Base-by-base conservation (phyloP, 1,140 invertebrate species). In the Physella acuta region DNA sequence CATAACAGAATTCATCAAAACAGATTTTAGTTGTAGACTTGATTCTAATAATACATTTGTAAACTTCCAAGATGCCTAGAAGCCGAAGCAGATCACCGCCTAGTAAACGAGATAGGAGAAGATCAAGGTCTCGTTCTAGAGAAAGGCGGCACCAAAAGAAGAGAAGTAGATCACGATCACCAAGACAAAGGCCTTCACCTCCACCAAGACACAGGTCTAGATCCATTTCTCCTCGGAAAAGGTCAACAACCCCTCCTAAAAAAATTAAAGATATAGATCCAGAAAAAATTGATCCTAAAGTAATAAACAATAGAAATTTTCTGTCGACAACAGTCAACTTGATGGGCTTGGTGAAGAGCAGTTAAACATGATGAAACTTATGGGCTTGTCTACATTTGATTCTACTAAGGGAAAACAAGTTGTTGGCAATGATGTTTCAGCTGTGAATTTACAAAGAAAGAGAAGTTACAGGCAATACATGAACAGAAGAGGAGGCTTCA, bases 401-500 rank as follows among this genome's bases (percentile, higher is more conserved):
- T 91, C 92, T 0, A 98, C 96, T 0, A 98, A 99, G 82, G 87
- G 87, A 33, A 89, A 97, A 84, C 94, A 96, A 87, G 94, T 98
- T 0, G 90, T 93, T 16, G 94, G 93, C 0, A 98, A 98, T 84
- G 93, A 97, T 79, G 89, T 91, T 33, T 94, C 94, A 28, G 92
- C 90, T 31, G 94, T 97, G 71, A 96, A 98, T 85, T 92, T 98
- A 64, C 94, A 97, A 66, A 88, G 97, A 60, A 98, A 98, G 87
- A 88, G 97, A 79, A 95, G 97, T 86, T 99, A 99, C 75, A 90
- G 96, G 70, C 97, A 99, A 86, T 99, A 99, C 80, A 99, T 99
- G 97, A 99, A 99, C 85, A 89, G 97, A 68, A 96, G 97, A 87
- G 97, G 97, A 74, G 97, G 97, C 69, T 99, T 99, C 86, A 99